Base-by-base conservation (phyloP, 2,888 invertebrate genomes). In the Epistrophe eligans region DNA sequence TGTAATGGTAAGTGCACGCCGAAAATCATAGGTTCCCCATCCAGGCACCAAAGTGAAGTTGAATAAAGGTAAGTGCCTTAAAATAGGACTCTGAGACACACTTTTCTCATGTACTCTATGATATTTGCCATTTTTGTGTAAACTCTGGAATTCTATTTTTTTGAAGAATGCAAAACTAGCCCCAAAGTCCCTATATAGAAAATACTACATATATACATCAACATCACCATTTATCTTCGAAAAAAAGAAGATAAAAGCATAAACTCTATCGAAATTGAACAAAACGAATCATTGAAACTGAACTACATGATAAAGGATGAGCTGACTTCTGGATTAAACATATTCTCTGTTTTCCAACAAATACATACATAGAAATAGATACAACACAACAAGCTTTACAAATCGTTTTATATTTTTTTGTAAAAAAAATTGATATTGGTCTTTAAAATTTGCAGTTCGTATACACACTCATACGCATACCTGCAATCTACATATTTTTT, bases 251-350 rank as follows among this genome's bases (percentile, higher is more conserved):
- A n/a, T 45, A n/a, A n/a, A n/a, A 45, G 45, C n/a, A 45, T 45
- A 45, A n/a, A 45, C 9, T 45, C 9, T n/a, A 8, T 45, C 15
- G n/a, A 45, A 45, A 45, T n/a, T 15, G 43, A 43, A n/a, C 15
- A 43, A 43, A 43, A 43, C 5, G 43, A 15, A 15, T 43, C n/a
- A 45, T n/a, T n/a, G n/a, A 9, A n/a, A 45, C 4, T 45, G 8
- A n/a, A n/a, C n/a, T n/a, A 45, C 45, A 45, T n/a, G 45, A 45
- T 45, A 45, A n/a, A 45, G 45, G 45, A n/a, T 45, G 45, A 45
- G n/a, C 45, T n/a, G 45, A 8, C 7, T 45, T 45, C n/a, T 45
- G n/a, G n/a, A n/a, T n/a, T 45, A 7, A 45, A n/a, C 15, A 45
- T 45, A 45, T 8, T 45, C 1, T 43, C 45, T n/a, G 45, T 45